Evolutionary conservation across 2,888 invertebrate genomes (phyloP).

Genomic region (Blastobasis adustella): DNA sequence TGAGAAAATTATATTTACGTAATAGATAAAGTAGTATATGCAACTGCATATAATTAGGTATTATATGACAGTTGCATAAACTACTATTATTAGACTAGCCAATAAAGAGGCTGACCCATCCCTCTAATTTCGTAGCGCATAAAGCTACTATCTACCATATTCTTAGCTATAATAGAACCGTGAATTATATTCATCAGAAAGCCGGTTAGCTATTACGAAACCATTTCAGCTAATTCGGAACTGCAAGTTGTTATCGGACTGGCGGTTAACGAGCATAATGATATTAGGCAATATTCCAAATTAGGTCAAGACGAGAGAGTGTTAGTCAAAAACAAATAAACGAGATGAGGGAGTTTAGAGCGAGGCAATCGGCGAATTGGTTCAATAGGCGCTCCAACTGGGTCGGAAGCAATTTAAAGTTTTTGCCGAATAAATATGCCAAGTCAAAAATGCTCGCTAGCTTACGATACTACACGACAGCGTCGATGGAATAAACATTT

Average conservation of each 20-base stretch:
- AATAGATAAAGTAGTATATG: too few relatives aligned
- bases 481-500: conserved; percentile 24
- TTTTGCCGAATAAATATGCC: conserved; percentile 63
- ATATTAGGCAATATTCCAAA: conserved; percentile 6
- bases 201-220: not conserved
- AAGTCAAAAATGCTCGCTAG: conserved; percentile 51
- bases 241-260: not conserved
- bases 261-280: not conserved
- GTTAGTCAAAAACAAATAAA: conserved; percentile 35
- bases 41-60: too few relatives aligned
- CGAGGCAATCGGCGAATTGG: conserved; percentile 57
- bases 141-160: too few relatives aligned
- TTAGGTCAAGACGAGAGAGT: conserved; percentile 29
- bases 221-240: not conserved
- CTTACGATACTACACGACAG: conserved; percentile 35
- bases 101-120: too few relatives aligned
- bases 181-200: too few relatives aligned
- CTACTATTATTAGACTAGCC: too few relatives aligned
- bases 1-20: too few relatives aligned
- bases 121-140: too few relatives aligned
- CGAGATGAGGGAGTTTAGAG: conserved; percentile 38
- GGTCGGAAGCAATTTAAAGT: conserved; percentile 71
- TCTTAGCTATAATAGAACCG: too few relatives aligned
- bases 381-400: conserved; percentile 55
- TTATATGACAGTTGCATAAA: too few relatives aligned